Evolutionary conservation across 2,888 invertebrate species (phyloP).

Genomic region (Agrochola lota): DNA sequence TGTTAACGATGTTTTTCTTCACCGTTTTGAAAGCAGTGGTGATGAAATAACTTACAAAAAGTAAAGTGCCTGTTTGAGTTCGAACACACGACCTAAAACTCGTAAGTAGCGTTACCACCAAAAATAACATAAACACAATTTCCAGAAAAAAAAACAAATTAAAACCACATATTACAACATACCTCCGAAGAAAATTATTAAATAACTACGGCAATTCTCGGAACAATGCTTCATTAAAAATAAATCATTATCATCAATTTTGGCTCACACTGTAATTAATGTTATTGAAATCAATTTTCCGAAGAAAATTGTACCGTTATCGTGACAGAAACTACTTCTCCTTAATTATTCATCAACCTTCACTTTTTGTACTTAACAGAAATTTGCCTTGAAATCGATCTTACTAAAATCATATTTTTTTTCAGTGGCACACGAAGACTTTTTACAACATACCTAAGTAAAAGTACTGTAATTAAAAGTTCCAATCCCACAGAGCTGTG

Average conservation of each 20-base stretch:
- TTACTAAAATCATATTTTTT: not conserved
- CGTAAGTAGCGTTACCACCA: too few species aligned
- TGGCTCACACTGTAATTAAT: conserved; percentile 25
- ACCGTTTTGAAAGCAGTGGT: too few species aligned
- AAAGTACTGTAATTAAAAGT: conserved; percentile 1
- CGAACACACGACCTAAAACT: too few species aligned
- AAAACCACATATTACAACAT: conserved; percentile 3
- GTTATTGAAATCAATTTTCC: conserved; percentile 47
- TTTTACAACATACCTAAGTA: not conserved
- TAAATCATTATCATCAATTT: conserved; percentile 24
- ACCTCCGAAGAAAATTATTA: conserved; percentile 2
- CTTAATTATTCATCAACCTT: conserved; percentile 33
- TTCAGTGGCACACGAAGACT: not conserved
- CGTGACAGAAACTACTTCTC: conserved; percentile 14
- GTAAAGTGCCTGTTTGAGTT: too few species aligned
- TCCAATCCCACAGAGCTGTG: not conserved
- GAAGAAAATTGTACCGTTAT: conserved; percentile 12
- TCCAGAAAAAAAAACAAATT: conserved; percentile 5
- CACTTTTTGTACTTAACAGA: conserved; percentile 12
- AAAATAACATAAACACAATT: not conserved
- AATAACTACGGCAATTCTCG: conserved; percentile 16
- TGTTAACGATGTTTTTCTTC: too few species aligned
- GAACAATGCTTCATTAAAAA: conserved; percentile 34
- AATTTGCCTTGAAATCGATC: conserved; percentile 20
- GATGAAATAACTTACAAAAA: too few species aligned